Evolutionary conservation across 2,888 invertebrate genomes (phyloP), one percentile per base, ranked within the genome.

Genomic region (Drosophila tanythrix): DNA sequence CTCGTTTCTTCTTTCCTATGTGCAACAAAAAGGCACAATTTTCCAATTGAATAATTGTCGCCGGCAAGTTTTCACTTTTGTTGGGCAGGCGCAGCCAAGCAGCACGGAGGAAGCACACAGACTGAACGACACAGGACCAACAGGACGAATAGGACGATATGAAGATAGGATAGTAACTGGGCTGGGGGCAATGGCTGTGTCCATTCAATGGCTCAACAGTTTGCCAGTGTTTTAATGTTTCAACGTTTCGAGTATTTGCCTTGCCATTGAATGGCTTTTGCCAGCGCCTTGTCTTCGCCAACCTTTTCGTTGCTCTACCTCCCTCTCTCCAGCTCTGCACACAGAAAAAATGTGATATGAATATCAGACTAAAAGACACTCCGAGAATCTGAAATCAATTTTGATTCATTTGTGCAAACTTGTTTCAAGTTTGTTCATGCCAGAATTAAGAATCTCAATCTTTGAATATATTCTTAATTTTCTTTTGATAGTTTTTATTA

Each of bases 21-120:
- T 60, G 67, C 15, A 77, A 86, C 79, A 76, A 38, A 13, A 56
- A n/a, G 74, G 77, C 70, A 78, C 88, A 89, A 88, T 91, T 91
- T 90, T 90, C 90, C 91, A 89, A 90, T 88, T 91, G 91, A 90
- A 90, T 90, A 90, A 87, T 79, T 83, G 79, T 81, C 81, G 79
- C 89, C 77, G 82, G 85, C 69, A 84, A 85, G 85, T 86, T 86
- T 89, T 89, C 82, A 80, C 79, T 83, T 84, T 84, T 82, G 80
- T 83, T 68, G 76, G 69, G 67, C 76, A 66, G 66, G 64, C 68
- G 63, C 57, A 74, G 77, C 64, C 80, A 74, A 77, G 74, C 71
- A 68, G 74, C 38, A 66, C 64, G 52, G 61, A 52, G 48, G 50
- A 18, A 48, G 15, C 33, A 52, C 21, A 53, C n/a, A 25, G 25